Base-by-base conservation (phyloP, 30 jellyfish, hydroid and myxozoan genomes). In the Aurelia aurita complex sp. Pacific region DNA sequence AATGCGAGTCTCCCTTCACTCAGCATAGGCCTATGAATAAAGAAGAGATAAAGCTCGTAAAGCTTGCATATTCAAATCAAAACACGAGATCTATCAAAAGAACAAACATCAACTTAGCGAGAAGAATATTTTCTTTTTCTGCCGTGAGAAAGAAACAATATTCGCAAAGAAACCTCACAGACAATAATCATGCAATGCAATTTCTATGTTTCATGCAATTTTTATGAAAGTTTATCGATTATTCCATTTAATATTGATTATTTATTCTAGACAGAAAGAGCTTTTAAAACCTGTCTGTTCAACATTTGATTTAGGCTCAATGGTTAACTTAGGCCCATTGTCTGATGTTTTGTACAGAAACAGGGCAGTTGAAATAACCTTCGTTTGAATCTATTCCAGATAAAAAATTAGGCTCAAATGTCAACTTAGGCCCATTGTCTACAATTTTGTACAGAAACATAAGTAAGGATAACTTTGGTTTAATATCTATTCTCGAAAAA, bases 151-250 rank as follows among this genome's bases (percentile, higher is more conserved):
- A 46, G 57, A 46, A 46, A 46, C 57, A 46, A 46, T 46, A 46
- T 46, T 46, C 57, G 13, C 57, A 46, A 46, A 46, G 57, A 46
- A 46, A 46, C 8, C 57, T 46, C 15, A 46, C 70, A 61, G 70
- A 61, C 70, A 61, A 61, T 61, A 61, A 61, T 61, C 70, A 61
- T 23, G 36, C 70, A 61, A 61, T 13, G 70, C 36, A 23, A 61
- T 61, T 61, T 61, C 70, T 61, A 61, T 61, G 70, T 13, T 61
- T 9, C 36, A 61, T 17, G 33, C 32, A 23, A 46, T 46, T 46
- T 61, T 61, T 61, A 17, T 61, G 36, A 61, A 61, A 61, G 13
- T n/a, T 61, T 61, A 61, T 61, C 70, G 36, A 61, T 61, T 23
- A 61, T 9, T 17, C 10, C 70, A 13, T 61, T 61, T 61, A 9